A percentile compares a stretch with the other conserved stretches of the same genome.
Conservation (phyloP, 2,797 vertebrate genomes). For the Eleutherodactylus coqui region DNA sequence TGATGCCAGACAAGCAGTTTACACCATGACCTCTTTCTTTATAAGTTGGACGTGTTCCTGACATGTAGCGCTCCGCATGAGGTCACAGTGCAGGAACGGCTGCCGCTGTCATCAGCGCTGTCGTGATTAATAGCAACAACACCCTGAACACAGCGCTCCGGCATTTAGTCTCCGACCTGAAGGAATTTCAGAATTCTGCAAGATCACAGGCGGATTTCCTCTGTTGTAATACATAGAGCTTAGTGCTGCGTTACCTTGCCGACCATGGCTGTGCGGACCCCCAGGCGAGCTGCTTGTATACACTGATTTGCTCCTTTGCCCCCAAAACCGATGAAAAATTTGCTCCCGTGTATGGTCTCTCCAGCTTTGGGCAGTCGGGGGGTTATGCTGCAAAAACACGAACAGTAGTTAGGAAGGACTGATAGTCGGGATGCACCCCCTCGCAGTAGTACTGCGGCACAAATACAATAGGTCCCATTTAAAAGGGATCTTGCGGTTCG, state of each 20-base stretch:
- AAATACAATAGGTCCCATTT: too few species aligned
- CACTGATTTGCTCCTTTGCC: conserved; percentile 99
- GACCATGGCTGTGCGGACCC: conserved; percentile 88
- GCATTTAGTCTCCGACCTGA: conserved; percentile 12
- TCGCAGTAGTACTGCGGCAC: too few species aligned
- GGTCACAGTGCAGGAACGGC: conserved; percentile 6
- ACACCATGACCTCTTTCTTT: neutral
- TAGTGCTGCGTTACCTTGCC: conserved; percentile 84
- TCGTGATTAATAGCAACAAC: neutral
- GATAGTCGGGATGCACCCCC: too few species aligned
- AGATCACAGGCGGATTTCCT: neutral
- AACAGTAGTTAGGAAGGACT: neutral
- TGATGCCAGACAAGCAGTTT: neutral
- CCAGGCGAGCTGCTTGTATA: conserved; percentile 91
- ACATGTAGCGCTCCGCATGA: neutral
- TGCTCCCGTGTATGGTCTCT: conserved; percentile 93
- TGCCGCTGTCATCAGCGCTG: too few species aligned
- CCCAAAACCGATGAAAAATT: conserved; percentile 95
- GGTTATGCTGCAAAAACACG: conserved; percentile 78
- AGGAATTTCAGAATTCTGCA: conserved; percentile 13
- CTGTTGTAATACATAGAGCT: neutral
- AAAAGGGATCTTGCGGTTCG: too few species aligned
- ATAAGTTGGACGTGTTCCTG: neutral
- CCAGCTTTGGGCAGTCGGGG: conserved; percentile 89
- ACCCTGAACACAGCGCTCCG: neutral